Percentiles rank a stretch among this genome's conserved stretches.
Evolutionary conservation across 2,113 vertebrate genomes (phyloP).

Genomic region (Notechis scutatus): DNA sequence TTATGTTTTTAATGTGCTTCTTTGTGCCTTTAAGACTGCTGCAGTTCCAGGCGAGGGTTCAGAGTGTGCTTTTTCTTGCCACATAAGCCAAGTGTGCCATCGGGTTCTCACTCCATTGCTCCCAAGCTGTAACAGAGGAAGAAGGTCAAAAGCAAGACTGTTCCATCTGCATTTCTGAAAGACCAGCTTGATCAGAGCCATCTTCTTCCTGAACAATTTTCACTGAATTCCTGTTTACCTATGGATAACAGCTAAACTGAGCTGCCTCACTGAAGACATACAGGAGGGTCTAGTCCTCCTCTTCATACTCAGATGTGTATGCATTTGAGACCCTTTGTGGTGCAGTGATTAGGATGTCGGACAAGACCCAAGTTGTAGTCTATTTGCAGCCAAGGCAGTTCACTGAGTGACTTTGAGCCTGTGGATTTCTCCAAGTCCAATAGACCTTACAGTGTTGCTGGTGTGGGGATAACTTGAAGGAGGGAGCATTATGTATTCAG

Average conservation of each 20-base stretch:
- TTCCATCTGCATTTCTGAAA: neutral
- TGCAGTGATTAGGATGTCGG: neutral
- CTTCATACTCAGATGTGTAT: neutral
- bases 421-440: neutral
- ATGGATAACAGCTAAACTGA: neutral
- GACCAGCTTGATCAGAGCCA: neutral
- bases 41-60: neutral
- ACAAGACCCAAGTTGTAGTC: neutral
- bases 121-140: neutral
- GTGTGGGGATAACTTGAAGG: neutral
- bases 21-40: neutral
- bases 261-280: neutral
- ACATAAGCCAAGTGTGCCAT: neutral
- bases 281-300: neutral
- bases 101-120: neutral
- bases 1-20: neutral
- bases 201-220: neutral
- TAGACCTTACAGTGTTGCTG: neutral
- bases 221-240: neutral
- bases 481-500: neutral
- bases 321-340: neutral
- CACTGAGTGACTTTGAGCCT: neutral
- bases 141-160: neutral
- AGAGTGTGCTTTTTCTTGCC: neutral
- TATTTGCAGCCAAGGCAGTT: neutral